A percentile compares a stretch with the other conserved stretches of the same genome.
phyloP scores from a whole-genome alignment of 1,140 invertebrate species.

The Sinonovacula constricta region DNA sequence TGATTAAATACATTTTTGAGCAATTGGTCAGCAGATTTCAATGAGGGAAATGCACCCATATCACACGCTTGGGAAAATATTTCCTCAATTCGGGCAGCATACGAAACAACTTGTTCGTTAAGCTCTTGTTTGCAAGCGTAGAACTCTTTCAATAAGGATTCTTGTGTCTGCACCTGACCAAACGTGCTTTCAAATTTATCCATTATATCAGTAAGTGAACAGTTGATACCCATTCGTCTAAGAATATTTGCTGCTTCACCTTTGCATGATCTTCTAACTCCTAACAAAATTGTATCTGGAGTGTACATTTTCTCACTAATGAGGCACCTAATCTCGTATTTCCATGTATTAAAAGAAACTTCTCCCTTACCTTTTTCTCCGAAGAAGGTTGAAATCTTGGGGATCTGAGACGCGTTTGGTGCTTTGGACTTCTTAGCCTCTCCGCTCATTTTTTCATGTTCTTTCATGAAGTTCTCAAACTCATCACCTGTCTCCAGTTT shows the following conservation, averaged over 20 bases:
- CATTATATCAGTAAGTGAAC: neutral
- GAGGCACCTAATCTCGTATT: slow-evolving; percentile 11
- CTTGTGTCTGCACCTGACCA: neutral
- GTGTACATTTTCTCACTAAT: slow-evolving; percentile 3
- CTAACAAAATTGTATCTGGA: neutral
- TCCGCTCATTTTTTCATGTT: neutral
- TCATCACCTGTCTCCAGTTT: neutral
- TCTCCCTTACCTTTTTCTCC: slow-evolving; percentile 17
- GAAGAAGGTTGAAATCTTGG: slow-evolving; percentile 10
- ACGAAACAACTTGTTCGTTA: neutral
- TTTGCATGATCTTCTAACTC: neutral
- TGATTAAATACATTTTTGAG: slow-evolving; percentile 1
- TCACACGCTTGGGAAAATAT: neutral
- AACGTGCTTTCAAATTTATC: slow-evolving; percentile 4
- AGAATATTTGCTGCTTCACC: slow-evolving; percentile 15
- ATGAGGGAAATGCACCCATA: neutral
- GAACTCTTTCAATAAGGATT: slow-evolving; percentile 1
- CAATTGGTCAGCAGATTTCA: neutral
- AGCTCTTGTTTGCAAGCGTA: neutral
- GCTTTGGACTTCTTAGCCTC: neutral
- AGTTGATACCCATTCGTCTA: neutral
- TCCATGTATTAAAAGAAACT: neutral
- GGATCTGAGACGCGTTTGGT: neutral
- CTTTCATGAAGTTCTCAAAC: slow-evolving; percentile 4
- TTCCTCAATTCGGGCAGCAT: neutral